Conservation (phyloP, 2,888 invertebrate genomes). For the Linhomoeus sp. region DNA sequence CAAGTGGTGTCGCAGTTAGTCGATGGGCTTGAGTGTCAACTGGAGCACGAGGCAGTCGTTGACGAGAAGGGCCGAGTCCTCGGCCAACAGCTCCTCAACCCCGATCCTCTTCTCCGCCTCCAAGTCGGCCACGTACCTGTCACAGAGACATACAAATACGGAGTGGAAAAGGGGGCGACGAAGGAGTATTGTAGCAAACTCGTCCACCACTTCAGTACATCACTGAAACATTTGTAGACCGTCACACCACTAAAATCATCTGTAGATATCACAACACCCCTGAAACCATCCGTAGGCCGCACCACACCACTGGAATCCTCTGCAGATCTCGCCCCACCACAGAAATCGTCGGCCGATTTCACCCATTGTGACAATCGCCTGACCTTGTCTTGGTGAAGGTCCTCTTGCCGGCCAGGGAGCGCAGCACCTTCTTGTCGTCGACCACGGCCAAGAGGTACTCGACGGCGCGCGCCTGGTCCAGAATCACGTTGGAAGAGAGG, state of each 20-base stretch:
- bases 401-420: constrained; percentile 29
- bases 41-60: constrained; percentile 6
- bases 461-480: constrained; percentile 28
- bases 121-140: constrained; percentile 29
- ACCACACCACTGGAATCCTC: too few species aligned
- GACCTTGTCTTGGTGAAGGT: constrained; percentile 31
- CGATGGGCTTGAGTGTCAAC: constrained; percentile 7
- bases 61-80: constrained; percentile 14
- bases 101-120: constrained; percentile 31
- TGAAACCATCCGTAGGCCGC: too few species aligned
- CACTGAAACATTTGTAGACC: too few species aligned
- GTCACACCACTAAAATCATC: too few species aligned
- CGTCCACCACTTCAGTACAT: too few species aligned
- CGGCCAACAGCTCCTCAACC: constrained; percentile 16
- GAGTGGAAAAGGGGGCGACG: not conserved
- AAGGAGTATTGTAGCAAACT: not conserved
- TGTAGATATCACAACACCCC: too few species aligned
- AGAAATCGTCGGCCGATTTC: too few species aligned
- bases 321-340: too few species aligned
- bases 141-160: too few species aligned
- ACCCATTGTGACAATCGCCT: too few species aligned
- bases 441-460: constrained; percentile 25
- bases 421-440: constrained; percentile 27
- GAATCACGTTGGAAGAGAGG: constrained; percentile 26
- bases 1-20: too few species aligned